Conservation (phyloP, 2,113 vertebrate genomes). For the Pontoporia blainvillei region DNA sequence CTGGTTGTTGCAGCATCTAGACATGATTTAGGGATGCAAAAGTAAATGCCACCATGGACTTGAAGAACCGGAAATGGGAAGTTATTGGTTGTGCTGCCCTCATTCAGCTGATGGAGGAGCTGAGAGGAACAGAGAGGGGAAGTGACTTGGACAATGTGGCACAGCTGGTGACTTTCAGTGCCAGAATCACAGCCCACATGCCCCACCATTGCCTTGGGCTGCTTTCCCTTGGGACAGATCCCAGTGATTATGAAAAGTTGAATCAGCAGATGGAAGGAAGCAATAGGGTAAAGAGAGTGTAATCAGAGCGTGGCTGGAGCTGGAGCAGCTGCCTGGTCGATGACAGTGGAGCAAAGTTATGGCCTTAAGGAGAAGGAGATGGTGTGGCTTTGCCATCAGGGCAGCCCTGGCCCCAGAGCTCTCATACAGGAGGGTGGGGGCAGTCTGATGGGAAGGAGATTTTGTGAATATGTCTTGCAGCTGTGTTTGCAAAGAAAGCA, state of each 20-base stretch:
- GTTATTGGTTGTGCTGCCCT: neutral
- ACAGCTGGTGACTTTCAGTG: neutral
- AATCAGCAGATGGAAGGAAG: neutral
- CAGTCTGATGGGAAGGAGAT: neutral
- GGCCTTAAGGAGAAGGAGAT: too few relatives aligned
- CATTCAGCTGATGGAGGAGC: neutral
- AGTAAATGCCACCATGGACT: neutral
- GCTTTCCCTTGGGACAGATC: neutral
- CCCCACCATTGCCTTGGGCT: neutral
- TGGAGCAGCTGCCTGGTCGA: neutral
- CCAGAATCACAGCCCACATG: neutral
- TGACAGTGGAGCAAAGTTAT: neutral
- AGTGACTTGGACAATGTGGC: neutral
- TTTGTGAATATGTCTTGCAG: neutral
- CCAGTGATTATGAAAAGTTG: neutral
- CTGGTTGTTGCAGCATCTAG: neutral
- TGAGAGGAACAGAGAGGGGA: neutral
- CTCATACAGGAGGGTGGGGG: rapidly evolving
- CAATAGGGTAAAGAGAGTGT: neutral
- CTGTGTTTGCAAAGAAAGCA: neutral
- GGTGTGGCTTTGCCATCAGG: neutral
- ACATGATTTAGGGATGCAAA: neutral
- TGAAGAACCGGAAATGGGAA: neutral
- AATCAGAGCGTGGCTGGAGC: neutral
- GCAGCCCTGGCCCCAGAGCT: neutral